Conservation (phyloP, 1,140 invertebrate species). For the Meloidogyne chitwoodi region DNA sequence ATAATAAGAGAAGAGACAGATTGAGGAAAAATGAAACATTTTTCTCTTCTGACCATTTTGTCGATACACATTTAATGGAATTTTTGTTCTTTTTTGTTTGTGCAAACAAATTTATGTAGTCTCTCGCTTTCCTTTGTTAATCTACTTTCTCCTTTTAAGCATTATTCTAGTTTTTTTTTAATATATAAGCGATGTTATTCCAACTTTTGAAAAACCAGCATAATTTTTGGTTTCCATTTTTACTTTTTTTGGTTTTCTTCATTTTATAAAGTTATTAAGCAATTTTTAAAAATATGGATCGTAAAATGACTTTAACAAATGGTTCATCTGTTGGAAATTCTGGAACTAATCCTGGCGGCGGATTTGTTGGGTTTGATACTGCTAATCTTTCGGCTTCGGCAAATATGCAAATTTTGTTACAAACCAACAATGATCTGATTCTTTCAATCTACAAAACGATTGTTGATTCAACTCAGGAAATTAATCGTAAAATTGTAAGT, state of each 20-base stretch:
- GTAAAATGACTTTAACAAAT: neutral
- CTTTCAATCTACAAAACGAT: constrained; percentile 23
- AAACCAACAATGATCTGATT: constrained; percentile 25
- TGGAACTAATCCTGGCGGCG: neutral
- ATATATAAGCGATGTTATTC: too few species aligned
- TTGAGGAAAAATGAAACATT: too few species aligned
- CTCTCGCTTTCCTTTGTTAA: too few species aligned
- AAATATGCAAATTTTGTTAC: constrained; percentile 31
- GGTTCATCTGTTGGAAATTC: neutral
- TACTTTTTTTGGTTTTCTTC: neutral
- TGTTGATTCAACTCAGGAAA: constrained; percentile 19
- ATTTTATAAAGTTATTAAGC: neutral
- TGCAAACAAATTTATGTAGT: too few species aligned
- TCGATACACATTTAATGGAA: too few species aligned
- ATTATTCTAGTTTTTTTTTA: too few species aligned
- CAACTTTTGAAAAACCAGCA: too few species aligned
- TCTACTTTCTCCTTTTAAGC: too few species aligned
- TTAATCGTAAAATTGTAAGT: constrained; percentile 33
- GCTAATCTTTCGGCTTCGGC: neutral
- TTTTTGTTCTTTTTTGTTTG: too few species aligned
- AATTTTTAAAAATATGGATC: neutral
- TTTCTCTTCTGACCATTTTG: too few species aligned
- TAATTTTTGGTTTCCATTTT: too few species aligned
- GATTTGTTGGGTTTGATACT: neutral
- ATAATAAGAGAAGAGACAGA: too few species aligned